Percentiles rank a stretch among this genome's conserved stretches.
phyloP scores from a whole-genome alignment of 2,113 vertebrate species.

The Brienomyrus brachyistius region DNA sequence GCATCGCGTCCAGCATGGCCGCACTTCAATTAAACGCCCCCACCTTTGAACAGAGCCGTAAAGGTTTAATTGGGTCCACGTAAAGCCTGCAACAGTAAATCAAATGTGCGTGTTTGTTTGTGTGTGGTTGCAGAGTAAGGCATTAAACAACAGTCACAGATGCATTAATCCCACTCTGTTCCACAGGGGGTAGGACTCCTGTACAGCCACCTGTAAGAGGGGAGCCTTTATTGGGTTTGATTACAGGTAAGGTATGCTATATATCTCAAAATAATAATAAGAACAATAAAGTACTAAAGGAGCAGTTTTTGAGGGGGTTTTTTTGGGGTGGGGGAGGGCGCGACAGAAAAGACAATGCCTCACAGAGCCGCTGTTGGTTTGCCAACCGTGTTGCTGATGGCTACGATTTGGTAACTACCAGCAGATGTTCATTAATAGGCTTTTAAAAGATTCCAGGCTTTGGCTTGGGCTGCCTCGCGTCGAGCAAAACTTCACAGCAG shows the following conservation, averaged over 20 bases:
- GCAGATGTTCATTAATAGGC: conserved; percentile 56
- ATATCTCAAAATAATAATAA: conserved; percentile 5
- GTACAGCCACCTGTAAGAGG: conserved; percentile 22
- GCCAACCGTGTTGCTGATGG: conserved; percentile 53
- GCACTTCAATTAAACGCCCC: conserved; percentile 17
- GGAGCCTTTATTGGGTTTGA: conserved; percentile 41
- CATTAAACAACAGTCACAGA: conserved; percentile 41
- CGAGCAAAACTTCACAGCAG: neutral
- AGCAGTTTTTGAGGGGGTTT: conserved; percentile 3
- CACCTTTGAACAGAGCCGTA: conserved; percentile 42
- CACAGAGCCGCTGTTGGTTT: conserved; percentile 38
- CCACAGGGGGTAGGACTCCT: conserved; percentile 29
- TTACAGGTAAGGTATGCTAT: conserved; percentile 48
- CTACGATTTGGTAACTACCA: conserved; percentile 49
- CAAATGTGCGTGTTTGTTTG: conserved; percentile 26
- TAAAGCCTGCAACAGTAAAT: conserved; percentile 56
- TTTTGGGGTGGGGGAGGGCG: neutral
- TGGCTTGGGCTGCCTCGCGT: neutral
- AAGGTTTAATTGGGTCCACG: conserved; percentile 63
- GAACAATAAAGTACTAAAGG: conserved; percentile 49
- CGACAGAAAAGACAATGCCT: conserved; percentile 13
- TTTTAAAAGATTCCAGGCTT: conserved; percentile 36
- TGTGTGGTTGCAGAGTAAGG: conserved; percentile 32
- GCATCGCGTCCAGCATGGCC: neutral
- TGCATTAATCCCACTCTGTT: conserved; percentile 37